phyloP scores from a whole-genome alignment of 2,113 vertebrate genomes.

The Serilophus lunatus region DNA sequence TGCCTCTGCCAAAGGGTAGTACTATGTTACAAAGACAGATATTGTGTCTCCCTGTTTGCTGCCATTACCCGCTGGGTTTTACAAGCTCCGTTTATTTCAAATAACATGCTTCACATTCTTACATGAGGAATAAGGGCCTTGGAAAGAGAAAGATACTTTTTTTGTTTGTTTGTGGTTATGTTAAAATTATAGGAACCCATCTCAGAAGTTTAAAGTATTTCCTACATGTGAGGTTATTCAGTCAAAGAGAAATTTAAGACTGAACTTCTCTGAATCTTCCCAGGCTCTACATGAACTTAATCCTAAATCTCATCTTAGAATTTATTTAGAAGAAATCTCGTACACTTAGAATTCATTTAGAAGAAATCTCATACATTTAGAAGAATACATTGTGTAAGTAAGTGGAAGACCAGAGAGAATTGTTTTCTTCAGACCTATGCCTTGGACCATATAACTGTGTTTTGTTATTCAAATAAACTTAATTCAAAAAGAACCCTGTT shows the following conservation, averaged over 20 bases:
- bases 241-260: not conserved
- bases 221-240: not conserved
- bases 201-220: slow-evolving; percentile 4
- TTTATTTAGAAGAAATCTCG: no score
- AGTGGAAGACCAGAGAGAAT: not conserved
- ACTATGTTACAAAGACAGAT: not conserved
- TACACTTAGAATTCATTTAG: not conserved
- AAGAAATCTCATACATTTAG: no score
- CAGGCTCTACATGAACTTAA: not conserved
- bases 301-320: not conserved
- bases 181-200: not conserved
- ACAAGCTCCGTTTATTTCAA: not conserved
- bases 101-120: not conserved
- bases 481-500: not conserved
- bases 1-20: not conserved
- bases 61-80: not conserved
- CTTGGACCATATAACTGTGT: not conserved
- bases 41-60: not conserved
- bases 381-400: not conserved
- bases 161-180: not conserved
- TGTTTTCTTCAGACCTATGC: not conserved
- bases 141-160: not conserved
- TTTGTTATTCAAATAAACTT: not conserved
- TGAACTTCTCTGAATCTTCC: not conserved
- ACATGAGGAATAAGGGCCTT: not conserved